Evolutionary conservation across 2,113 vertebrate genomes (phyloP), one percentile per base, ranked within the genome.

Genomic region (Corvus cornix): DNA sequence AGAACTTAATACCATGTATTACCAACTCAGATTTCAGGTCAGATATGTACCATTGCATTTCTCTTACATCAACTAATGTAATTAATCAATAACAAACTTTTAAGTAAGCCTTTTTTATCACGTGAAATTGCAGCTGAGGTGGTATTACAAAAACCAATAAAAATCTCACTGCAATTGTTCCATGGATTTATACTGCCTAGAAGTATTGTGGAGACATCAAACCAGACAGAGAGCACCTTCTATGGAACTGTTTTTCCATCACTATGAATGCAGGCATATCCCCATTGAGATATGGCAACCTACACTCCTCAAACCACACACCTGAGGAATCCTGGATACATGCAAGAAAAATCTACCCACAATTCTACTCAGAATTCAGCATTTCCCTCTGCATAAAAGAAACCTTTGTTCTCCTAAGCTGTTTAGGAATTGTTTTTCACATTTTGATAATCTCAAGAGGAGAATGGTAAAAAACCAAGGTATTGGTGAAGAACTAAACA

Each of bases 201-300:
- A 91, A 51, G 19, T 51, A n/a, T 15, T n/a, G 16, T 58, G 33
- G 44, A 33, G 10, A 15, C 31, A 51, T 4, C 33, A 46, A 83
- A 85, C 13, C 35, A 79, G 31, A 52, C 3, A 31, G 43, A 63
- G 10, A 81, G 18, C 33, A 67, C 43, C 30, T 51, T 68, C 20
- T 26, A 56, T 3, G 12, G 37, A 77, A 58, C n/a, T 0, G 0
- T 37, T 60, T 35, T 41, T 56, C 55, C 22, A 3, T 41, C 60
- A 56, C 7, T n/a, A 53, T 1, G 3, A 52, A 41, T 48, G 26
- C 28, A 53, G 26, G 43, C 19, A 44, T 23, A 60, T 21, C 17
- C 14, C 6, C n/a, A 17, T 0, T 63, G 37, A 80, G 39, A 39
- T 28, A 46, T 1, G 11, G 31, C 43, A 44, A 67, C 44, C 49